These are phyloP conservation scores for Drosophila heteroneura DNA, from an alignment of 2,888 invertebrate genomes.

Conservation along the genomic window DNA sequence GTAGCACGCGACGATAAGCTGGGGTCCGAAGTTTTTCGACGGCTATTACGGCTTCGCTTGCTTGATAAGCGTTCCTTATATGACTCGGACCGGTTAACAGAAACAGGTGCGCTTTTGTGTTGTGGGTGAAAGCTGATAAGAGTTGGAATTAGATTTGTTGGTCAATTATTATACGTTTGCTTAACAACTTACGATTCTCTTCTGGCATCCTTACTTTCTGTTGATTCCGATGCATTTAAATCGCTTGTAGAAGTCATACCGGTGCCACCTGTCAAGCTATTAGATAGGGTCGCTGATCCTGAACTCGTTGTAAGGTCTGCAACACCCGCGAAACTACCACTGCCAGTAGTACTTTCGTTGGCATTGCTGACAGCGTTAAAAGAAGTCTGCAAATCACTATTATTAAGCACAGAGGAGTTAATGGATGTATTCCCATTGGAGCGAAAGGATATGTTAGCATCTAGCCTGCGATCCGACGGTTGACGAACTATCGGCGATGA, in stretches of 20 bases:
- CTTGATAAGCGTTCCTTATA: constrained; percentile 90
- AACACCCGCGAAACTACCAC: constrained; percentile 36
- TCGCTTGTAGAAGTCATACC: constrained; percentile 66
- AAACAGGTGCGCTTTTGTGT: constrained; percentile 85
- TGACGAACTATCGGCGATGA: constrained; percentile 84
- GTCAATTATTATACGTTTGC: background rate
- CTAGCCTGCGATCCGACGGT: constrained; percentile 85
- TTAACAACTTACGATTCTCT: constrained; percentile 72
- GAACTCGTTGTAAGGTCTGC: constrained; percentile 55
- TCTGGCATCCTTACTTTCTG: constrained; percentile 75
- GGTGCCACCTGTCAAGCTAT: constrained; percentile 49
- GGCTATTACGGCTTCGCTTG: constrained; percentile 88
- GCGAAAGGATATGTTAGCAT: constrained; percentile 82
- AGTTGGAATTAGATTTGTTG: constrained; percentile 1
- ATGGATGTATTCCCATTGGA: constrained; percentile 81
- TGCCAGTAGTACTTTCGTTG: constrained; percentile 60
- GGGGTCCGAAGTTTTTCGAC: constrained; percentile 93
- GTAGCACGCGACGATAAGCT: constrained; percentile 89
- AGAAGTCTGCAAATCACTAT: constrained; percentile 76
- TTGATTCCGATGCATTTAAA: constrained; percentile 81
- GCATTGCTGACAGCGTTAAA: constrained; percentile 61
- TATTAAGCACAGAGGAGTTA: constrained; percentile 74
- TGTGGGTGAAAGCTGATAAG: constrained; percentile 76
- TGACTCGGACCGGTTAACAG: constrained; percentile 90
- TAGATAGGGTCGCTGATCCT: constrained; percentile 53